Conservation (phyloP, 2,888 invertebrate species). For the Ecdyonurus torrentis region DNA sequence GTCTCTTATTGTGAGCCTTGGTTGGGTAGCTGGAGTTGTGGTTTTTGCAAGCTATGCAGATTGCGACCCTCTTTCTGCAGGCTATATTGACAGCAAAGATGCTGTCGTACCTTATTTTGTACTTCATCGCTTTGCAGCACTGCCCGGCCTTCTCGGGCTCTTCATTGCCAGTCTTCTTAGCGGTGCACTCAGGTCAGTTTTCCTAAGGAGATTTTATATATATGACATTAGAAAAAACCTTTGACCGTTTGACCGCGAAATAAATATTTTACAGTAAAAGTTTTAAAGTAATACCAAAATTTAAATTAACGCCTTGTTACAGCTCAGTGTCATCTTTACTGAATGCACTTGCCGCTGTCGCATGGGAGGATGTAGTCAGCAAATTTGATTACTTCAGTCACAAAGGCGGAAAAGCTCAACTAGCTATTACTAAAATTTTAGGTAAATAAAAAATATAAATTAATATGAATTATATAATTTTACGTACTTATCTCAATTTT, state of each 20-base stretch:
- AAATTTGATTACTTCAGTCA: background rate
- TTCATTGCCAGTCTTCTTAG: conserved; percentile 5
- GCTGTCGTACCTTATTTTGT: conserved; percentile 3
- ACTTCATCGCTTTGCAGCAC: background rate
- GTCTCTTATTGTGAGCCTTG: conserved; percentile 3
- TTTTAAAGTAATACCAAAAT: too few species aligned
- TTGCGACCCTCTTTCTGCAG: conserved; percentile 1
- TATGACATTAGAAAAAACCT: too few species aligned
- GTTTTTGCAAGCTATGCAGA: conserved; percentile 2
- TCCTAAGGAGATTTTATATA: too few species aligned
- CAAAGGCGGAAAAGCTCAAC: background rate
- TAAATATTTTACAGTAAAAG: too few species aligned
- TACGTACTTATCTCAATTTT: background rate
- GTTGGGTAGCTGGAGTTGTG: conserved; percentile 4
- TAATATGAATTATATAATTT: background rate
- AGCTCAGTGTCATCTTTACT: conserved; percentile 1
- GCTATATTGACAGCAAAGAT: background rate
- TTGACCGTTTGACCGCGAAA: too few species aligned
- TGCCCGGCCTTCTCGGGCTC: conserved; percentile 2
- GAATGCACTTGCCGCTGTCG: conserved; percentile 1
- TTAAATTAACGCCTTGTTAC: too few species aligned
- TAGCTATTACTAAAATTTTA: background rate
- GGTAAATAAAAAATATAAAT: background rate
- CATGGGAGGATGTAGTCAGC: conserved; percentile 2
- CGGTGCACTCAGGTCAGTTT: conserved; percentile 3